These are phyloP conservation scores for Halocynthia roretzi DNA, from an alignment of 23 tunicate species.

Conservation along the genomic window DNA sequence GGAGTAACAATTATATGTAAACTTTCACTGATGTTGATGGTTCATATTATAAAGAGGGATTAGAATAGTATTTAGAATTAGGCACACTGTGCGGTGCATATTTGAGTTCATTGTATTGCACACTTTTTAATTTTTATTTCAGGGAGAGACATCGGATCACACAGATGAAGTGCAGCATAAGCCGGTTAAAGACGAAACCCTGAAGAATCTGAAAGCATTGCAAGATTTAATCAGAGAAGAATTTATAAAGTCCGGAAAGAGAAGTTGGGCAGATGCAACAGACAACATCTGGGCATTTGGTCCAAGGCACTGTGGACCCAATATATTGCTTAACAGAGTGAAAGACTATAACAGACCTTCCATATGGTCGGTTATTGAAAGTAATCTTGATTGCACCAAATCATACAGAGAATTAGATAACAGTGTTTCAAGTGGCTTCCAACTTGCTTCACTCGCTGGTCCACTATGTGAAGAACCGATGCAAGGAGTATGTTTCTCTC, in stretches of 20 bases:
- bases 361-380: conserved; percentile 47
- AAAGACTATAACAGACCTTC: conserved; percentile 67
- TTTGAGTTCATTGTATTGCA: too few relatives aligned
- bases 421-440: conserved; percentile 81
- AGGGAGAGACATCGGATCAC: background rate
- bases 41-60: too few relatives aligned
- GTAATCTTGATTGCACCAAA: background rate
- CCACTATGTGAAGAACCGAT: conserved; percentile 97
- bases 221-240: conserved; percentile 39
- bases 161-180: background rate
- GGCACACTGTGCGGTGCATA: too few relatives aligned
- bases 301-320: conserved; percentile 91
- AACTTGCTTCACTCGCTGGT: conserved; percentile 85
- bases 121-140: too few relatives aligned
- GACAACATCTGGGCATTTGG: conserved; percentile 94
- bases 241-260: conserved; percentile 37
- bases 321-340: conserved; percentile 50
- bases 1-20: too few relatives aligned
- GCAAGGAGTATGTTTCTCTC: conserved; percentile 77
- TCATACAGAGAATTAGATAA: conserved; percentile 67
- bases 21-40: too few relatives aligned
- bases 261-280: conserved; percentile 54
- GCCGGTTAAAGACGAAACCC: conserved; percentile 30
- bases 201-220: conserved; percentile 29
- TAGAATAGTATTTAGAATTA: too few relatives aligned